Percentiles rank a stretch among this genome's conserved stretches.
Evolutionary conservation across 1,140 invertebrate species (phyloP).

Genomic region (Pinna nobilis): DNA sequence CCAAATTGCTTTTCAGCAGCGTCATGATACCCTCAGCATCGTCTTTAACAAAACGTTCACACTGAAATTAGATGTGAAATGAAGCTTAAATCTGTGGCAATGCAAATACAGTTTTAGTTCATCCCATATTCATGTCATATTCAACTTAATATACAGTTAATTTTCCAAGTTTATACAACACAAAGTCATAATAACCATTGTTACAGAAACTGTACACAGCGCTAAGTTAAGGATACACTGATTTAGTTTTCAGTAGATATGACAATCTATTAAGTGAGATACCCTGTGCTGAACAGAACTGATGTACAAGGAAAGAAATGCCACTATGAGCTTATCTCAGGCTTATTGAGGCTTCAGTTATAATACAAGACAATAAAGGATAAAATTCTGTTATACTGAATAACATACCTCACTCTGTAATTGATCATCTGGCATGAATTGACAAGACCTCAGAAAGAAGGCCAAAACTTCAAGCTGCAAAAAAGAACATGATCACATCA

Average conservation of each 20-base stretch:
- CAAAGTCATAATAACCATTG: too few relatives aligned
- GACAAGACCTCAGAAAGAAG: constrained; percentile 11
- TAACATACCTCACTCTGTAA: constrained; percentile 1
- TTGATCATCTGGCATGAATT: constrained; percentile 9
- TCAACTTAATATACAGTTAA: not conserved
- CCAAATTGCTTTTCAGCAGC: constrained; percentile 40
- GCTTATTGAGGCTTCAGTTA: too few relatives aligned
- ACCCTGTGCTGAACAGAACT: too few relatives aligned
- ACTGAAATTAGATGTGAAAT: constrained; percentile 10
- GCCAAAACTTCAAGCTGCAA: not conserved
- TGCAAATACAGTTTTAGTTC: not conserved
- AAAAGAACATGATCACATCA: too few relatives aligned
- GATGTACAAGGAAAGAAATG: too few relatives aligned
- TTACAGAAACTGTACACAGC: too few relatives aligned
- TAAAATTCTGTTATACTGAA: not conserved
- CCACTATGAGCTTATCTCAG: too few relatives aligned
- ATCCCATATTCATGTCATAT: not conserved
- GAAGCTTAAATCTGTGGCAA: not conserved
- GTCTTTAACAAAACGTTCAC: constrained; percentile 2
- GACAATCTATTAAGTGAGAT: not conserved
- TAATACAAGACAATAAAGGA: too few relatives aligned
- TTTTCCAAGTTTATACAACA: not conserved
- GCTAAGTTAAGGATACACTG: too few relatives aligned
- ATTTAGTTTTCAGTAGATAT: too few relatives aligned
- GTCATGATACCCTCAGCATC: constrained; percentile 20